phyloP scores from a whole-genome alignment of 2,113 vertebrate species.

The Lophius piscatorius region DNA sequence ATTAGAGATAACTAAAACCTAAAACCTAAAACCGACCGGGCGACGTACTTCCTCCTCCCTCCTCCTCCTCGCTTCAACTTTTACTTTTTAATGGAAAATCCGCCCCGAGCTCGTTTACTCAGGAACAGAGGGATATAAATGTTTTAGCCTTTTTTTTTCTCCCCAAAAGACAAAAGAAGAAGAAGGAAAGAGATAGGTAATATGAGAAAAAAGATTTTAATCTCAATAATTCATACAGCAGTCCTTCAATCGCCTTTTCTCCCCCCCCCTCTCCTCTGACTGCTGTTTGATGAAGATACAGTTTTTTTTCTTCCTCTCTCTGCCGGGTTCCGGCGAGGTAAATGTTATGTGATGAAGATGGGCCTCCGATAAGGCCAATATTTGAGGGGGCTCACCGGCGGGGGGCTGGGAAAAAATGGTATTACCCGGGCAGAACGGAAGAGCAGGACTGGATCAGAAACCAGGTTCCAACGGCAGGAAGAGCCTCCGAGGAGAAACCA shows the following conservation, averaged over 20 bases:
- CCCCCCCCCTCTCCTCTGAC: slow-evolving; percentile 76
- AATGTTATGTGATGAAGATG: slow-evolving; percentile 67
- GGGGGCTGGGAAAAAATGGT: slow-evolving; percentile 49
- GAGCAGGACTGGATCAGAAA: slow-evolving; percentile 59
- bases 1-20: slow-evolving; percentile 82
- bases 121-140: slow-evolving; percentile 85
- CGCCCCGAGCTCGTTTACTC: slow-evolving; percentile 82
- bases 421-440: slow-evolving; percentile 52
- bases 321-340: slow-evolving; percentile 65
- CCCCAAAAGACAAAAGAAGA: slow-evolving; percentile 67
- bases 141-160: slow-evolving; percentile 82
- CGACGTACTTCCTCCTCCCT: slow-evolving; percentile 53
- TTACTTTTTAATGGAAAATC: slow-evolving; percentile 87
- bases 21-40: slow-evolving; percentile 67
- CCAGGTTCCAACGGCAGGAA: slow-evolving; percentile 63
- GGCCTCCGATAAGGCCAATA: slow-evolving; percentile 68
- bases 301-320: slow-evolving; percentile 63
- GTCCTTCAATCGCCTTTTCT: slow-evolving; percentile 77
- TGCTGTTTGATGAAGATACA: slow-evolving; percentile 86
- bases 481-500: slow-evolving; percentile 57
- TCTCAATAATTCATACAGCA: slow-evolving; percentile 88
- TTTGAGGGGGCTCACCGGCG: slow-evolving; percentile 59
- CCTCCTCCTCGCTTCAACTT: slow-evolving; percentile 70
- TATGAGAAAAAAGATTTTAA: slow-evolving; percentile 87
- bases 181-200: slow-evolving; percentile 79